Base-by-base conservation (phyloP, 2,888 invertebrate species). In the Heterodera filipjevi region DNA sequence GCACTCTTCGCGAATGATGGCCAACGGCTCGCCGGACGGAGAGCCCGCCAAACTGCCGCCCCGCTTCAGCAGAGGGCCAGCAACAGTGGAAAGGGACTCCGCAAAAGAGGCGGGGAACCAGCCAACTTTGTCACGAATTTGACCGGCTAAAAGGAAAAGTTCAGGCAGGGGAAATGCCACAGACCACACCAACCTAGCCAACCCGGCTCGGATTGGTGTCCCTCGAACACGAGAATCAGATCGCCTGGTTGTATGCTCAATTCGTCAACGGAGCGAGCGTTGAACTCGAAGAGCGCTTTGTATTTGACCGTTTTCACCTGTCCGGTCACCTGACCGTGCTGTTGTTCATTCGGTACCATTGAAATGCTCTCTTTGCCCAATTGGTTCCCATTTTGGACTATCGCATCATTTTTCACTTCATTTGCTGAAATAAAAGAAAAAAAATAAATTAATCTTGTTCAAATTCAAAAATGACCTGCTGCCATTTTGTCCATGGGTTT, bases 191-290 rank as follows among this genome's bases (percentile, higher is more conserved):
- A 19, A 75, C 75, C 75, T 19, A 79, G 66, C 79, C 79, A 79
- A 14, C 79, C 79, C 0, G 96, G 96, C 89, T 98, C 98, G 0
- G 95, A 94, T 84, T 93, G 94, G 87, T 95, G 94, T 78, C 94
- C 81, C 92, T 93, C 86, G 81, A 89, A 89, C 16, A 94, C 94
- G 90, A 93, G 91, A 80, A 99, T 94, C 89, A 95, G 92, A 90
- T 98, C 98, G 0, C 97, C 98, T 0, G 96, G 95, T 90, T 94
- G 93, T 86, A 98, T 93, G 32, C 94, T 94, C 49, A 98, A 92
- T 90, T 99, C 98, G 90, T 98, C 99, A 0, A 92, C 92, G 85
- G 95, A 95, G 76, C 97, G 92, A 0, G 96, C 95, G 16, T 93
- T 93, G 91, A 99, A 99, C 90, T 95, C 95, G 89, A 95, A 99